Conservation (phyloP, 2,113 vertebrate species). For the Aegithalos caudatus region DNA sequence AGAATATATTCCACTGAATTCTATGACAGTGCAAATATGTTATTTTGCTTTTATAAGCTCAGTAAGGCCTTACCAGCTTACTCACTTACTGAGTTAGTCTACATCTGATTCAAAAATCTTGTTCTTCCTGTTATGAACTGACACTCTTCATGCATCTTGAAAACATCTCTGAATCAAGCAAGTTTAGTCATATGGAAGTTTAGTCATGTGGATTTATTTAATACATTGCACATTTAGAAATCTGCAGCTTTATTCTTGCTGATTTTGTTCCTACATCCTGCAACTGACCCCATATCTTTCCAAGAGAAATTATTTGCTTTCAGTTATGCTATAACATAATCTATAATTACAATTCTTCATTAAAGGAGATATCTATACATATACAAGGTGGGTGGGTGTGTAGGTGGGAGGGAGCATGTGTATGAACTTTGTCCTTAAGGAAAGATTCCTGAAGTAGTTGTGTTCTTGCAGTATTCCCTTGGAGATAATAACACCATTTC, state of each 20-base stretch:
- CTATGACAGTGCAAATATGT: neutral
- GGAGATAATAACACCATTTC: neutral
- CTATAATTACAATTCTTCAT: neutral
- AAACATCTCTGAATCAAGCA: neutral
- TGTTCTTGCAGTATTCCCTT: conserved; percentile 8
- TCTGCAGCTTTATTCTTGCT: neutral
- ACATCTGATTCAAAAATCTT: neutral
- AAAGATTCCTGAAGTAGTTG: conserved; percentile 13
- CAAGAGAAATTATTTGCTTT: neutral
- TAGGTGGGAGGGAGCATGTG: neutral
- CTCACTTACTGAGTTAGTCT: neutral
- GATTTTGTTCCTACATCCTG: neutral
- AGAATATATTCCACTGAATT: neutral
- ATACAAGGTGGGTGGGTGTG: neutral
- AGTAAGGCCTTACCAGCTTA: neutral
- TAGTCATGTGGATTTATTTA: neutral
- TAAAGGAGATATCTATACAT: neutral
- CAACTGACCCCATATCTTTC: neutral
- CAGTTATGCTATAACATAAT: neutral
- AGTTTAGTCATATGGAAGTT: neutral
- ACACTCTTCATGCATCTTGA: neutral
- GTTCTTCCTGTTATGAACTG: neutral
- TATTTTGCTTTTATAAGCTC: conserved; percentile 21
- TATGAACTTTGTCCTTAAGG: neutral
- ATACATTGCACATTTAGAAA: neutral